Base-by-base conservation (phyloP, 2,797 vertebrate species). In the Cossypha caffra region DNA sequence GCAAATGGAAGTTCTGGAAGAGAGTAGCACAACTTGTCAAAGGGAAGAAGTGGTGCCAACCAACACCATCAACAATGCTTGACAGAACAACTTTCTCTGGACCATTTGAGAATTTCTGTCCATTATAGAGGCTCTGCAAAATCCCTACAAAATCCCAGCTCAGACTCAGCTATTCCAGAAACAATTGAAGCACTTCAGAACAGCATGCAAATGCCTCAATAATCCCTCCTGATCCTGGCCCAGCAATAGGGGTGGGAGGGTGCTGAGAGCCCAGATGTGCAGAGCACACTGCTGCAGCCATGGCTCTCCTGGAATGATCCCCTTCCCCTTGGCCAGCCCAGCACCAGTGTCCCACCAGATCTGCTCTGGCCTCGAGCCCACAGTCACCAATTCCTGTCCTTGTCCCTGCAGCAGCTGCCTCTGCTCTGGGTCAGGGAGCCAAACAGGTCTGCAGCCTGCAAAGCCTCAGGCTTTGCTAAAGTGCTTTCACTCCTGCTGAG, bases 1-100 rank as follows among this genome's bases (percentile, higher is more conserved):
- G 72, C 50, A 93, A 93, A 91, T 91, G 78, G 81, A 93, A 86
- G 45, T 52, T 64, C 82, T 95, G 93, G 94, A 94, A 95, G 68
- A 71, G 50, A 86, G 18, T 1, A 93, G 73, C 82, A 71, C 0
- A 0, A 57, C 74, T 75, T 88, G 79, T 92, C 67, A 62, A 37
- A 88, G 19, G 75, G 69, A 80, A 88, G 81, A 82, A 74, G 57
- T 54, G 45, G 42, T 93, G 82, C 47, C 90, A 77, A 88, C 72
- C 64, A 93, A 38, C 45, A 82, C 40, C 50, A 61, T 59, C 68
- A 26, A 48, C 51, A 71, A 21, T 10, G 47, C 45, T 8, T 89
- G 72, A 83, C 68, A 74, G 64, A 79, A 51, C 26, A 80, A 71
- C 81, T 72, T 93, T 69, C 37, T 58, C 51, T 71, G 37, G 45